Evolutionary conservation across 2,888 invertebrate species (phyloP).

Genomic region (Mantis religiosa): DNA sequence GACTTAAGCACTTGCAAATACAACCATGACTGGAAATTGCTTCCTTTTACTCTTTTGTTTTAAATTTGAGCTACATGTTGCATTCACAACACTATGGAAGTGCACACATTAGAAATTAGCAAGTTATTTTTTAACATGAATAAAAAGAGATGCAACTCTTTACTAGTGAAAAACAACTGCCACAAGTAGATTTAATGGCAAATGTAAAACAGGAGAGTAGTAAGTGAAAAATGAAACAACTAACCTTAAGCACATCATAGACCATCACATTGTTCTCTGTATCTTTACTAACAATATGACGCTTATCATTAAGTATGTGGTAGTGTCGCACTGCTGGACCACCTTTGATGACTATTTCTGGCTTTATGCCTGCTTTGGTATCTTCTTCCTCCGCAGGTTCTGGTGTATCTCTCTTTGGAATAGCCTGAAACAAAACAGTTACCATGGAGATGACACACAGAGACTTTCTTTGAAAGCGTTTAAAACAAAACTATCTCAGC

Average conservation of each 20-base stretch:
- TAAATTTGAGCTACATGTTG: too few relatives aligned
- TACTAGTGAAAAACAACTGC: too few relatives aligned
- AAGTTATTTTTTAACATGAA: too few relatives aligned
- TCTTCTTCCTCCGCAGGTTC: conserved; percentile 31
- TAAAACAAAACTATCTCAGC: too few relatives aligned
- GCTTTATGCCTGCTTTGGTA: conserved; percentile 43
- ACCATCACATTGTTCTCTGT: conserved; percentile 85
- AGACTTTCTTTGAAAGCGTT: too few relatives aligned
- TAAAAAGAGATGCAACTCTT: too few relatives aligned
- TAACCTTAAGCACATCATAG: conserved; percentile 88
- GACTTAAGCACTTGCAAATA: too few relatives aligned
- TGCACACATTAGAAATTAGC: too few relatives aligned
- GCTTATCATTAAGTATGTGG: conserved; percentile 89
- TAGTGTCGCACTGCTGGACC: conserved; percentile 93
- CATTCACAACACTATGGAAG: too few relatives aligned
- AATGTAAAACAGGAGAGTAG: neutral
- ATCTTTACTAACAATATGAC: conserved; percentile 94
- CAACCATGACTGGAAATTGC: too few relatives aligned
- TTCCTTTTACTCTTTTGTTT: too few relatives aligned
- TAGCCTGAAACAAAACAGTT: conserved; percentile 42
- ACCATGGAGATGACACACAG: conserved; percentile 24
- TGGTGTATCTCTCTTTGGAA: conserved; percentile 41
- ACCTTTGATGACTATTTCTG: conserved; percentile 62
- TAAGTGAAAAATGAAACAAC: conserved; percentile 21
- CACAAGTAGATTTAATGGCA: too few relatives aligned